These are phyloP conservation scores for Gerris lacustris DNA, from an alignment of 2,888 invertebrate species.

Conservation along the genomic window DNA sequence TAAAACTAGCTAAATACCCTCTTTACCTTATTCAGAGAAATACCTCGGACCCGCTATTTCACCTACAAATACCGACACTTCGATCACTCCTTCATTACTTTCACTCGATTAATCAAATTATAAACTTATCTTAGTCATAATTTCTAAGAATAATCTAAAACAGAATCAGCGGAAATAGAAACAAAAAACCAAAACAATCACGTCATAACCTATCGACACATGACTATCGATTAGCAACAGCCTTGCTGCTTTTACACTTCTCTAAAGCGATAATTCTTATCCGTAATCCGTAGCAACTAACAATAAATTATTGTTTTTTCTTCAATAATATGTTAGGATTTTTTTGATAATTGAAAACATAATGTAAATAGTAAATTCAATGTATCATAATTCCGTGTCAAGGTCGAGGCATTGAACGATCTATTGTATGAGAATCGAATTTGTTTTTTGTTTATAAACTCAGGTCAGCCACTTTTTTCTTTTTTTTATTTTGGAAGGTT, in stretches of 20 bases:
- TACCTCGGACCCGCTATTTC: too few species aligned
- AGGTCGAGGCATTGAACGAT: background rate
- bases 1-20: background rate
- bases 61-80: too few species aligned
- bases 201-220: background rate
- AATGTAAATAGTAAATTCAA: background rate
- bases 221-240: background rate
- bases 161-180: conserved; percentile 5
- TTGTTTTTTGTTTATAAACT: background rate
- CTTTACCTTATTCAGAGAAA: background rate
- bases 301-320: too few species aligned
- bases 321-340: too few species aligned
- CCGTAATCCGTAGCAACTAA: too few species aligned
- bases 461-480: background rate
- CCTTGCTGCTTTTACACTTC: too few species aligned
- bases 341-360: background rate
- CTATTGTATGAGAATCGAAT: background rate
- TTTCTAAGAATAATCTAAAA: background rate
- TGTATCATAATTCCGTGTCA: background rate
- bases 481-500: too few species aligned
- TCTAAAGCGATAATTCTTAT: too few species aligned
- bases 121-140: background rate
- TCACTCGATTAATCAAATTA: too few species aligned
- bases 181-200: background rate
- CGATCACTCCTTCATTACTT: too few species aligned